phyloP scores from a whole-genome alignment of 2,888 invertebrate genomes.

The Drosophila tanythrix region DNA sequence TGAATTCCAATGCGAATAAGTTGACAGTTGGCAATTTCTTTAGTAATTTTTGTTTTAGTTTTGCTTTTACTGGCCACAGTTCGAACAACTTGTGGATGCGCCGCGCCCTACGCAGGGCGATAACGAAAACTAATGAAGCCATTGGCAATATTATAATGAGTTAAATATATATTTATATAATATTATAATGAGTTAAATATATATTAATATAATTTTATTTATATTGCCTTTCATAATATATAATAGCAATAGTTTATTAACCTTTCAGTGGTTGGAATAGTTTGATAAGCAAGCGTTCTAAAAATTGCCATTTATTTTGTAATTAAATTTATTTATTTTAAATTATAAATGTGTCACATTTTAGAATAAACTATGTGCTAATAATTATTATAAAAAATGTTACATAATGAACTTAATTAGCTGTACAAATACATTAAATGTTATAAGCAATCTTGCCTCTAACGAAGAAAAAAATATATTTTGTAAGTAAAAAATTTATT shows the following conservation, averaged over 20 bases:
- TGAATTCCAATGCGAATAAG: slow-evolving; percentile 56
- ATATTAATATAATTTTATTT: neutral
- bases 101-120: slow-evolving; percentile 49
- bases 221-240: neutral
- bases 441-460: neutral
- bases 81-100: slow-evolving; percentile 19
- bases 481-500: neutral
- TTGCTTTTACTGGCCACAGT: slow-evolving; percentile 37
- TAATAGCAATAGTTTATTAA: neutral
- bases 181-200: neutral
- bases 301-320: neutral
- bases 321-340: neutral
- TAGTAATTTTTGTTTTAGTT: neutral
- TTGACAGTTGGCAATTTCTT: slow-evolving; percentile 60
- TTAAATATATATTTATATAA: neutral
- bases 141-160: neutral
- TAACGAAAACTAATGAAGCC: slow-evolving; percentile 9
- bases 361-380: neutral
- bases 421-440: neutral
- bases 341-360: neutral
- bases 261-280: neutral
- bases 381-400: neutral
- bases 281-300: neutral
- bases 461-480: neutral
- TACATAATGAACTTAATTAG: neutral